A percentile compares a stretch with the other conserved stretches of the same genome.
Conservation (phyloP, 1,140 invertebrate genomes). For the Cheumatopsyche charites region DNA sequence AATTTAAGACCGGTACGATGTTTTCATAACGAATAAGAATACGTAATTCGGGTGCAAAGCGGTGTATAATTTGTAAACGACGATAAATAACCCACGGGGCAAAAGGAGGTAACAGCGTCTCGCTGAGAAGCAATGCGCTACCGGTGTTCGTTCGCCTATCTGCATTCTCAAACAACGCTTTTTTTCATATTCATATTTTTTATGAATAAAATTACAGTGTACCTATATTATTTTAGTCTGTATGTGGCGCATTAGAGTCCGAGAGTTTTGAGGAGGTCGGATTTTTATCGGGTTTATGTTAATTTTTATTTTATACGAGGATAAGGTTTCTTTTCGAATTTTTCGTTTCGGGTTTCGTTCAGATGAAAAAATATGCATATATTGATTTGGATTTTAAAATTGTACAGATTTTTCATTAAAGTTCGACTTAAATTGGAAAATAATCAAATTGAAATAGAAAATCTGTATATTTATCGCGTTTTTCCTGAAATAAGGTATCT, state of each 20-base stretch:
- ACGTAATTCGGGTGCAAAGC: conserved; percentile 34
- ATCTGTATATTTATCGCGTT: too few species aligned
- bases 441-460: too few species aligned
- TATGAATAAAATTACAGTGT: neutral
- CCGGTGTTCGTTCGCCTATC: conserved; percentile 24
- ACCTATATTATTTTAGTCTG: neutral
- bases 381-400: too few species aligned
- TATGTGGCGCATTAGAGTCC: neutral
- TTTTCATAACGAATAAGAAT: conserved; percentile 35
- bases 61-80: conserved; percentile 40
- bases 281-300: neutral
- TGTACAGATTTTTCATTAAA: too few species aligned
- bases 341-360: too few species aligned
- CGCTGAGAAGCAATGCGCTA: conserved; percentile 27
- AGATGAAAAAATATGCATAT: too few species aligned
- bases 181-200: neutral
- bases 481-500: too few species aligned
- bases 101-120: conserved; percentile 16
- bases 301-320: neutral
- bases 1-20: neutral
- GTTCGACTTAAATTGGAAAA: too few species aligned
- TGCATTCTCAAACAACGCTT: conserved; percentile 13
- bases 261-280: neutral
- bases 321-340: too few species aligned
- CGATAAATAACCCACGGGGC: conserved; percentile 34